A percentile compares a stretch with the other conserved stretches of the same genome.
Conservation (phyloP, 2,113 vertebrate genomes). For the Eurypyga helias region DNA sequence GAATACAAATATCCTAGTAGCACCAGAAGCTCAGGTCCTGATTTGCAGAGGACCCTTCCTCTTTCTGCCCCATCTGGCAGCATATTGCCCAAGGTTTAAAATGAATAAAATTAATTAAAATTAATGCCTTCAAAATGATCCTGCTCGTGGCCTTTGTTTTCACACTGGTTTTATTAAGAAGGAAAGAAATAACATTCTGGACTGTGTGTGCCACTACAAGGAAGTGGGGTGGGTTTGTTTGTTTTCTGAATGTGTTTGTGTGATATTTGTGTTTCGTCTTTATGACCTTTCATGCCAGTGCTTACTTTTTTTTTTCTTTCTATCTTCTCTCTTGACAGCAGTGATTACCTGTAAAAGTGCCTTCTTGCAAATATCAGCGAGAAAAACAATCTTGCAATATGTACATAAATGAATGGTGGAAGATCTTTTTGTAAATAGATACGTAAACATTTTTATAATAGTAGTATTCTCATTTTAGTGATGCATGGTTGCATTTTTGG, state of each 20-base stretch:
- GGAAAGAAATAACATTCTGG: background rate
- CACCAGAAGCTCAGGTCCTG: background rate
- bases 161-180: background rate
- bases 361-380: background rate
- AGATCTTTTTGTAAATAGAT: background rate
- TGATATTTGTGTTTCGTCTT: background rate
- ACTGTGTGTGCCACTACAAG: background rate
- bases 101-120: background rate
- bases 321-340: background rate
- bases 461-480: background rate
- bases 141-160: background rate
- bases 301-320: background rate
- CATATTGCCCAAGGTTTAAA: background rate
- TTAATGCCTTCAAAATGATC: background rate
- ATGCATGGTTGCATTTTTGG: background rate
- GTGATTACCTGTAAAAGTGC: background rate
- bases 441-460: background rate
- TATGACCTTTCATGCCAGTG: background rate
- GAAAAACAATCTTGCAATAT: background rate
- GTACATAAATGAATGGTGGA: background rate
- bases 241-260: background rate
- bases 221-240: background rate
- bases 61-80: background rate
- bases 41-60: background rate
- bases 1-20: background rate